Conservation (phyloP, 2,888 invertebrate genomes). For the Drosophila austrosaltans region DNA sequence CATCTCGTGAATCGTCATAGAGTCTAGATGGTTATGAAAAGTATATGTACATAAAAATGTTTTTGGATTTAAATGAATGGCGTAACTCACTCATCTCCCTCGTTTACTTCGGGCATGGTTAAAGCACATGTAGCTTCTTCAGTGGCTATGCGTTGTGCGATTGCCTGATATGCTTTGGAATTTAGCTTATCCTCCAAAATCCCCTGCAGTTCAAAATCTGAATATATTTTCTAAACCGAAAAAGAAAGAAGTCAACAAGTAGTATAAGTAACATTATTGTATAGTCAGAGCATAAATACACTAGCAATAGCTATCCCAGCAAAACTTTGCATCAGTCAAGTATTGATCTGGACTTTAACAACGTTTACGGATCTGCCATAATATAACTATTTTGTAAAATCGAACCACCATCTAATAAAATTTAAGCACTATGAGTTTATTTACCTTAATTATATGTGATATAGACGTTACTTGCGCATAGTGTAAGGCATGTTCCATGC, state of each 20-base stretch:
- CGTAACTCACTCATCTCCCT: conserved; percentile 85
- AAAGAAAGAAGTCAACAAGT: neutral
- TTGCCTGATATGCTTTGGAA: conserved; percentile 96
- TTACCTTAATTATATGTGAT: conserved; percentile 96
- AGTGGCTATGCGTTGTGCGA: conserved; percentile 97
- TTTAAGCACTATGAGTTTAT: neutral
- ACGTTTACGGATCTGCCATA: no score
- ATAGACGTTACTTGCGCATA: conserved; percentile 99
- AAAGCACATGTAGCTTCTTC: conserved; percentile 97
- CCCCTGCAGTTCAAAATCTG: conserved; percentile 99
- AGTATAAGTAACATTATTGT: no score
- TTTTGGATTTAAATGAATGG: neutral
- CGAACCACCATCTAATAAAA: no score
- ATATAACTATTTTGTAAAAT: no score
- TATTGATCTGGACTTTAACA: no score
- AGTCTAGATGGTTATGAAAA: conserved; percentile 46
- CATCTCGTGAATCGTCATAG: conserved; percentile 68
- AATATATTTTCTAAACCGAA: conserved; percentile 94
- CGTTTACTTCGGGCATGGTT: conserved; percentile 90
- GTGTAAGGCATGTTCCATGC: conserved; percentile 96
- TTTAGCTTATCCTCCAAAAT: conserved; percentile 98
- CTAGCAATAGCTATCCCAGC: no score
- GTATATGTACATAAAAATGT: neutral
- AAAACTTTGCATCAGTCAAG: no score
- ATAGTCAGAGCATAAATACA: no score